Evolutionary conservation across 2,888 invertebrate species (phyloP).

Genomic region (Nezara viridula): DNA sequence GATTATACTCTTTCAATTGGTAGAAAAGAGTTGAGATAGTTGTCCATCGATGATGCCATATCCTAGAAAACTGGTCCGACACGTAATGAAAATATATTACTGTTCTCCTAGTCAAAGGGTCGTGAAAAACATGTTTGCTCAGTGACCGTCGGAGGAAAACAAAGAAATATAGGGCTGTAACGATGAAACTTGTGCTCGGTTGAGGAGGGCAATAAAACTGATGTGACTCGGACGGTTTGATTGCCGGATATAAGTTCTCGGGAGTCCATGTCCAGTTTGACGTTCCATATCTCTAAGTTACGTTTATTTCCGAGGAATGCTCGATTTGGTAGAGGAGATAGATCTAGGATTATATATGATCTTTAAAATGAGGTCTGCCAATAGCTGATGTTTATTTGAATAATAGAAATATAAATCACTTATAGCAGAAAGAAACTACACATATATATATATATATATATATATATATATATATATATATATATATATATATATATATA

Average conservation of each 20-base stretch:
- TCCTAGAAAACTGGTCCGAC: neutral
- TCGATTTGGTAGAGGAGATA: neutral
- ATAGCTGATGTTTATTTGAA: neutral
- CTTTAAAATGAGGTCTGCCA: neutral
- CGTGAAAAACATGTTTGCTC: slow-evolving; percentile 19
- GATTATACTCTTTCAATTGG: neutral
- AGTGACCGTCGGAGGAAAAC: slow-evolving; percentile 16
- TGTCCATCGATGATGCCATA: neutral
- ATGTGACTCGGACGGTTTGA: slow-evolving; percentile 12
- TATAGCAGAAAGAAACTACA: too few species aligned
- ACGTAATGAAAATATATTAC: neutral
- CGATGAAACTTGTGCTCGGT: slow-evolving; percentile 18
- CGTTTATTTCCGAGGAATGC: neutral
- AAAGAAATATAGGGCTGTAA: slow-evolving; percentile 8
- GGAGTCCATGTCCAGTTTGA: neutral
- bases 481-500: too few species aligned
- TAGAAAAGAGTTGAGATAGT: neutral
- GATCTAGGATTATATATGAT: neutral
- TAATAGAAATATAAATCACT: too few species aligned
- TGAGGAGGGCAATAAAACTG: slow-evolving; percentile 21
- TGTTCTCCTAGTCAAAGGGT: neutral
- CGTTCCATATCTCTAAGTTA: neutral
- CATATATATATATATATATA: too few species aligned
- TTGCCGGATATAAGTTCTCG: slow-evolving; percentile 4
- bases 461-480: too few species aligned